Base-by-base conservation (phyloP, 2,113 vertebrate species). In the Recurvirostra avosetta region DNA sequence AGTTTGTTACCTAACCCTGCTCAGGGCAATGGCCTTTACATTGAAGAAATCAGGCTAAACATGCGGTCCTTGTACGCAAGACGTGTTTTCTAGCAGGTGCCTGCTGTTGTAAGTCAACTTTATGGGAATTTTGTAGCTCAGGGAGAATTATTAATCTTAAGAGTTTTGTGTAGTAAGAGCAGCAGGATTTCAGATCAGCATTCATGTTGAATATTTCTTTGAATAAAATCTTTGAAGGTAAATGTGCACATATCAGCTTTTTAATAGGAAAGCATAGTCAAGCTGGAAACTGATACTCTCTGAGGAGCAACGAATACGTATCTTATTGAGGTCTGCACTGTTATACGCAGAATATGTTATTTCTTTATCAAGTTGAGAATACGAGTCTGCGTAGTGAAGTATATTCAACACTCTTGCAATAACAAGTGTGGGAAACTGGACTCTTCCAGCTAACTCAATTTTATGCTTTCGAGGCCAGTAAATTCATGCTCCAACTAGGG, bases 1-100 rank as follows among this genome's bases (percentile, higher is more conserved):
- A 66, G 63, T 76, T 94, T 79, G 86, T 96, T 96, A 92, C 94
- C 94, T 94, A 97, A 92, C 92, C 71, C 88, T 88, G 88, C 66
- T 26, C 62, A 93, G 88, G 63, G 72, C 86, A 90, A 0, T 63
- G 86, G 86, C 88, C 75, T 93, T 88, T 82, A 36, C 75, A 22
- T 29, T 30, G 61, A 74, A 50, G 67, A 70, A 74, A 71, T 55
- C 3, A 6, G 76, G 34, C 47, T 93, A 43, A 80, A 77, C 19
- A 10, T n/a, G n/a, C 65, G 77, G 83, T 20, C 66, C 65, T 71
- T 63, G 72, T 43, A 22, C 2, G 0, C 5, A 29, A 50, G 15
- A 43, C 4, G 14, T 22, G 19, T 40, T 77, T 76, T 65, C 16
- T 61, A 91, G 56, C 52, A 77, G 68, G 63, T 93, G 56, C 55